Base-by-base conservation (phyloP, 2,797 vertebrate species). In the Chromis chromis region DNA sequence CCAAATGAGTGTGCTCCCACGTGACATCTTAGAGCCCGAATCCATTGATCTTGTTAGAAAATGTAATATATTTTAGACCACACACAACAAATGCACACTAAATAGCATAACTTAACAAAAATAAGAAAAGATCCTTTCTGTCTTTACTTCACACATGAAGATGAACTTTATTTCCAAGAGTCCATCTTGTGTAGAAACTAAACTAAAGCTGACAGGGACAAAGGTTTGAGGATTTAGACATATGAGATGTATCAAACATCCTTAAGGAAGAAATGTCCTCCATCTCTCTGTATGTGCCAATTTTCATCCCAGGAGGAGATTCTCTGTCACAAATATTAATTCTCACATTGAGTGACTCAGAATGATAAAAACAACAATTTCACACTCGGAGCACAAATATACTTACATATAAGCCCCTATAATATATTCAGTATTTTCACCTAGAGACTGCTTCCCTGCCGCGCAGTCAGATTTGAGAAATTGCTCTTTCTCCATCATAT, bases 11-110 rank as follows among this genome's bases (percentile, higher is more conserved):
- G 19, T 52, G 24, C 50, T 74, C 63, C 39, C 52, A 52, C 63
- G 72, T 70, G 79, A 81, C 72, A 86, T 83, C 84, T 87, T 44
- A 60, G 11, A n/a, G 56, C 68, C 46, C 13, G 46, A 40, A 76
- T 62, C 65, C 31, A 71, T 58, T 66, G 62, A 80, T 82, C 56
- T 31, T 71, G 19, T 70, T 24, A 33, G 39, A 67, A 69, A 71
- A 71, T 72, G 12, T 65, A 68, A 63, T 62, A 40, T 60, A 69
- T 55, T 67, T 69, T 48, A 44, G 40, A 31, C 27, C 27, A 55
- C 25, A 55, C 33, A 28, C 11, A 63, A 60, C 33, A 60, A 60
- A 6, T 9, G 5, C 44, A 58, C 22, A 52, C 11, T 33, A 7
- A 8, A 74, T 11, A 40, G 19, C 39, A 39, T 22, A 13, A 56